Base-by-base conservation (phyloP, 1,140 invertebrate genomes). In the Zophobas morio region DNA sequence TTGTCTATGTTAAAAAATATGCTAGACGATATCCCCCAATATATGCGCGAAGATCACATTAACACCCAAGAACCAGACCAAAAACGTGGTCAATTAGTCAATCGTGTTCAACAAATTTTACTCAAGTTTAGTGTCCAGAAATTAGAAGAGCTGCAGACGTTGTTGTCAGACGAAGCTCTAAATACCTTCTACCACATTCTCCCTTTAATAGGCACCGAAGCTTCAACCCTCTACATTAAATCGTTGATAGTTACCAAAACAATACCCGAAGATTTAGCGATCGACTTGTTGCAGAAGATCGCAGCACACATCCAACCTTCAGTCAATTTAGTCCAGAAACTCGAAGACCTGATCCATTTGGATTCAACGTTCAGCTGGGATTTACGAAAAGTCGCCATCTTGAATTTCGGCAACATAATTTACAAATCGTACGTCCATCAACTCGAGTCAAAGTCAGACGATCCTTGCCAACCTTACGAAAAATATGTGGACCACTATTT, bases 201-300 rank as follows among this genome's bases (percentile, higher is more conserved):
- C 4, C 86, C 88, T 1, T 76, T 86, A n/a, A 82, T 87, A 32
- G 88, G 88, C 20, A 88, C 87, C 0, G 56, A 80, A 5, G 85
- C 84, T 6, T 80, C 85, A 0, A 84, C 81, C 37, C 56, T 83
- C 2, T 87, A 88, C 60, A 84, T 84, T 6, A 79, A 82, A 47
- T 82, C 87, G 39, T 37, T 88, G 0, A 81, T 88, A 20, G 78
- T 72, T 6, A 78, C 83, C 1, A 80, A 84, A 5, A 82, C 81
- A 53, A 70, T 87, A 1, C 57, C 82, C 1, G 80, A 85, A 35
- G 1, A 70, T 1, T 54, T 74, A 0, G 84, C 84, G 1, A 39
- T 87, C 0, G 8, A 75, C 35, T 84, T 88, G 81, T 77, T 88
- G 6, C 20, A 74, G 6, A 84, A 84, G 51, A 76, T 89, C 34